phyloP scores from a whole-genome alignment of 2,797 vertebrate species.

The Sylvilagus floridanus region DNA sequence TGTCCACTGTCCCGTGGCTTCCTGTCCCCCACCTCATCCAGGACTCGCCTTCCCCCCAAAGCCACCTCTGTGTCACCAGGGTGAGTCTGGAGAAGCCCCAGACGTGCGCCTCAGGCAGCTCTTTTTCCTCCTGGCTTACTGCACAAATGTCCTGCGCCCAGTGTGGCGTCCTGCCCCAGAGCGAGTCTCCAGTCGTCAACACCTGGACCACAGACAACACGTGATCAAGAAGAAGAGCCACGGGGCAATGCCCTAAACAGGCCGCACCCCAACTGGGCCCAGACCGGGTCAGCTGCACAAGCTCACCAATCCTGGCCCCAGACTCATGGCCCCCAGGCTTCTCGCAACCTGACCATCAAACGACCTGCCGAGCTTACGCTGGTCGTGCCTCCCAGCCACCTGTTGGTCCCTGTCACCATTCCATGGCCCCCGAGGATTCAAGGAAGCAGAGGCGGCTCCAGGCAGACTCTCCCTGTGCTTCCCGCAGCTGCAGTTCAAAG shows the following conservation, averaged over 20 bases:
- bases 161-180: background rate
- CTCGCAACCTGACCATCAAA: background rate
- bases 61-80: background rate
- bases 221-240: background rate
- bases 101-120: background rate
- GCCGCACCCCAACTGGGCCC: background rate
- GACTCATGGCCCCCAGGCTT: background rate
- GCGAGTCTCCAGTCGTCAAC: background rate
- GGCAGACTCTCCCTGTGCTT: background rate
- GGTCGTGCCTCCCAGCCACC: background rate
- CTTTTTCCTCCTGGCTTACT: background rate
- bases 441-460: background rate
- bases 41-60: background rate
- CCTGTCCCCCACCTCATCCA: background rate
- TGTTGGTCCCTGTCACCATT: background rate
- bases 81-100: background rate
- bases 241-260: background rate
- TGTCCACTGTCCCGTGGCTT: background rate
- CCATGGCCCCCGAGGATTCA: conserved; percentile 13
- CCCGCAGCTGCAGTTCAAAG: conserved; percentile 31
- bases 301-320: fast-evolving
- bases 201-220: background rate
- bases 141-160: background rate
- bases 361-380: background rate
- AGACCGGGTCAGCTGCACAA: background rate